Base-by-base conservation (phyloP, 1,140 invertebrate genomes). In the Drosophila yakuba region DNA sequence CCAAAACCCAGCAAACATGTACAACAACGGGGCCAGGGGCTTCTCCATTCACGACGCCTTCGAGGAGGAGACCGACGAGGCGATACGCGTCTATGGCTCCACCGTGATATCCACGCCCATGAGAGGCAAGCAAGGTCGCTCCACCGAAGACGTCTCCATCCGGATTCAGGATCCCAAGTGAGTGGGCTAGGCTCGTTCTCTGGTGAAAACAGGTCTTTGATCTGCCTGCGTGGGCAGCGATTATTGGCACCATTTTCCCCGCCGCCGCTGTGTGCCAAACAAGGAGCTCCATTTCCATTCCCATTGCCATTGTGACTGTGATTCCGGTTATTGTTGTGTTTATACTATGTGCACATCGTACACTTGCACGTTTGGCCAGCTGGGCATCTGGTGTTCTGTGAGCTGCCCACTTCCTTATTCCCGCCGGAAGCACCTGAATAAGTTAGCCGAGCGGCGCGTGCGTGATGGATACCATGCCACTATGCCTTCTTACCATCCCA, bases 11-110 rank as follows among this genome's bases (percentile, higher is more conserved):
- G 63, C 25, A 79, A 81, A 76, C 36, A 86, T 88, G 83, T 88
- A 89, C 74, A 91, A 86, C 78, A 91, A 85, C 75, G 79, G 81
- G 55, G 73, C 91, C 36, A 50, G 74, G 64, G 88, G 89, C 83
- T 97, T 97, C 93, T 96, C 95, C 47, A 97, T 97, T 76, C 96
- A 96, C 91, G 96, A 96, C 92, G 96, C 96, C 11, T 97, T 97
- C 90, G 96, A 96, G 91, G 96, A 96, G 90, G 96, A 96, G 81
- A 95, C 95, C 56, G 96, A 96, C 90, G 95, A 96, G 92, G 95
- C 95, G 51, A 96, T 96, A 73, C 95, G 95, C 88, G 95, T 96
- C 8, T 96, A 96, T 92, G 96, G 96, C 23, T 94, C 95, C 36
- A 96, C 95, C 59, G 95, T 94, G 56, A 95, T 92, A 78, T 92